Percentiles rank a stretch among this genome's conserved stretches.
Conservation (phyloP, 2,888 invertebrate genomes). For the Xylophagus ater region DNA sequence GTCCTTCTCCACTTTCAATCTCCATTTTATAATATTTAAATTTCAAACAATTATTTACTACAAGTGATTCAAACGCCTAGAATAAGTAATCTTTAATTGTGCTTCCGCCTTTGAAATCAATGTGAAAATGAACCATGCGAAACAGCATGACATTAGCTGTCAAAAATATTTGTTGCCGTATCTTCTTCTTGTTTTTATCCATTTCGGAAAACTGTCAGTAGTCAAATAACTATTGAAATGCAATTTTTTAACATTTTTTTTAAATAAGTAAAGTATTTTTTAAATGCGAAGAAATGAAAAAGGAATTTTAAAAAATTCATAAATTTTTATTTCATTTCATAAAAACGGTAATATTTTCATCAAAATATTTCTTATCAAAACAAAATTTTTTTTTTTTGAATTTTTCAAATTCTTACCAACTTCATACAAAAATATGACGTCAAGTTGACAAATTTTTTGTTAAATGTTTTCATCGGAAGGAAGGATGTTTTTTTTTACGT, state of each 20-base stretch:
- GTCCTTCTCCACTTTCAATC: slow-evolving; percentile 42
- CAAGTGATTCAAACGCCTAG: neutral
- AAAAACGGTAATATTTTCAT: too few species aligned
- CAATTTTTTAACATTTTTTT: neutral
- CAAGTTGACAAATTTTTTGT: slow-evolving; percentile 1
- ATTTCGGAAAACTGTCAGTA: neutral
- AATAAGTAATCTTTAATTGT: too few species aligned
- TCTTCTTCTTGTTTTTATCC: neutral
- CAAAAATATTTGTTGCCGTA: neutral
- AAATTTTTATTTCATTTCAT: too few species aligned
- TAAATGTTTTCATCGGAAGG: neutral
- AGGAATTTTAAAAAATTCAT: too few species aligned
- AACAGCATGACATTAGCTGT: too few species aligned
- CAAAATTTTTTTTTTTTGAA: too few species aligned
- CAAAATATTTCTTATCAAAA: too few species aligned
- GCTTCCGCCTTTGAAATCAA: neutral
- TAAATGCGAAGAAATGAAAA: neutral
- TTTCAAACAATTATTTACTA: neutral
- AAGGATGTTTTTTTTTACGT: slow-evolving; percentile 5
- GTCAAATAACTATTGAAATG: neutral
- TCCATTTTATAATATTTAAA: slow-evolving; percentile 24
- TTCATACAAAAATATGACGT: neutral
- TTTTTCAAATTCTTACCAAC: too few species aligned
- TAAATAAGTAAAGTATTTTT: neutral
- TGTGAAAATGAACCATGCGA: too few species aligned